Base-by-base conservation (phyloP, 2,888 invertebrate genomes). In the Drosophila algonquin region DNA sequence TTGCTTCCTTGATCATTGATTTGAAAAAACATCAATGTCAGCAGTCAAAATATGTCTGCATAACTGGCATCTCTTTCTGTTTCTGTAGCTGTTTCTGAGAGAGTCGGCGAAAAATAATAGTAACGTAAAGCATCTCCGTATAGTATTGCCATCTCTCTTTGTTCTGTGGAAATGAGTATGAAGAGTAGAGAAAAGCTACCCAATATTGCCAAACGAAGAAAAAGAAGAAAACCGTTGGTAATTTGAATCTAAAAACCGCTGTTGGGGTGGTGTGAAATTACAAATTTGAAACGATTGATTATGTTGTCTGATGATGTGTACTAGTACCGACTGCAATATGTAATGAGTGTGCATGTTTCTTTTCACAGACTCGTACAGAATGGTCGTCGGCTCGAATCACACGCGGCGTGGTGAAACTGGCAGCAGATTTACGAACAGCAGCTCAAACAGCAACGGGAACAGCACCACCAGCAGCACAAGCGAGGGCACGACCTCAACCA, bases 361-460 rank as follows among this genome's bases (percentile, higher is more conserved):
- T 62, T 45, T 71, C 63, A 1, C 74, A 90, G 89, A 84, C 73
- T 83, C 76, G n/a, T 65, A 69, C 87, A 86, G 81, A 91, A 92
- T 92, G 92, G 92, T 92, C 89, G 92, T 92, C 89, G 92, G 91
- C 70, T 92, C 92, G 75, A 91, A 90, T 90, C 90, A 90, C 73
- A 90, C 90, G 80, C 91, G 92, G 74, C 91, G 90, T 77, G 84
- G 91, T 90, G 92, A 92, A 81, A 90, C 91, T 90, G 89, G 88
- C 85, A 90, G 83, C 77, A 89, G 90, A 87, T 90, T 81, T 86
- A 77, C 82, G 73, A 90, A 76, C 79, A 72, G 44, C 73, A 75
- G 30, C 65, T 68, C 18, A 53, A 60, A n/a, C 52, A 55, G 24
- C 56, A 51, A 18, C 54, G 27, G 44, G 53, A 61, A 16, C 52